Percentiles rank a stretch among this genome's conserved stretches.
phyloP scores from a whole-genome alignment of 2,888 invertebrate genomes.

The Tetranychus piercei region DNA sequence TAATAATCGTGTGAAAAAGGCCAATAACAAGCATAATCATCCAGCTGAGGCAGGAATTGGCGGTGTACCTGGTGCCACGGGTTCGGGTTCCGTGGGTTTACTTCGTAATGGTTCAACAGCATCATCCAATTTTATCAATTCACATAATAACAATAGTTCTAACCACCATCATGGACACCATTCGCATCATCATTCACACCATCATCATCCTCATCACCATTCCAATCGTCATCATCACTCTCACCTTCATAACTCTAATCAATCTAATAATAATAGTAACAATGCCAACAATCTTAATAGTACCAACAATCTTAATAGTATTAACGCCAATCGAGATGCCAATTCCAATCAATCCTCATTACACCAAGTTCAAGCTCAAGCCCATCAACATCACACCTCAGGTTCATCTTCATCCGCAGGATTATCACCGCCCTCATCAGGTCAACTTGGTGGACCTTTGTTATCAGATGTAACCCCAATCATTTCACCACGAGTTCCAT shows the following conservation, averaged over 20 bases:
- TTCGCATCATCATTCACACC: constrained; percentile 12
- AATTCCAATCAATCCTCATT: too few relatives aligned
- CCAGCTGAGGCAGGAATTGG: constrained; percentile 26
- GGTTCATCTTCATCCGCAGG: constrained; percentile 5
- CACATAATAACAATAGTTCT: constrained; percentile 11
- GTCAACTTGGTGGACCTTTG: constrained; percentile 5
- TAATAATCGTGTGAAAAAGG: constrained; percentile 28
- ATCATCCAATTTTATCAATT: not conserved
- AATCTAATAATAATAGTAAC: not conserved
- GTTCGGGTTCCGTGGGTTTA: not conserved
- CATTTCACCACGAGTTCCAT: constrained; percentile 6
- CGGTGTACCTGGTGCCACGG: not conserved
- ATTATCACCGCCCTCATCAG: not conserved
- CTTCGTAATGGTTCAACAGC: constrained; percentile 6
- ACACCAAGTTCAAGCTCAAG: not conserved
- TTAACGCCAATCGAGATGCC: too few relatives aligned
- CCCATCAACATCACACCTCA: not conserved
- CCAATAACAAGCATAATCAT: constrained; percentile 29
- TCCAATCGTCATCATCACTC: constrained; percentile 2
- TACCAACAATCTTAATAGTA: constrained; percentile 4
- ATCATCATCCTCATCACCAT: constrained; percentile 8
- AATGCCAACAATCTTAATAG: not conserved
- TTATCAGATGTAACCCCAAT: not conserved
- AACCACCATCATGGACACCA: constrained; percentile 12
- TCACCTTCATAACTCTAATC: not conserved